Evolutionary conservation across 2,797 vertebrate genomes (phyloP).

Genomic region (Poecile montanus): DNA sequence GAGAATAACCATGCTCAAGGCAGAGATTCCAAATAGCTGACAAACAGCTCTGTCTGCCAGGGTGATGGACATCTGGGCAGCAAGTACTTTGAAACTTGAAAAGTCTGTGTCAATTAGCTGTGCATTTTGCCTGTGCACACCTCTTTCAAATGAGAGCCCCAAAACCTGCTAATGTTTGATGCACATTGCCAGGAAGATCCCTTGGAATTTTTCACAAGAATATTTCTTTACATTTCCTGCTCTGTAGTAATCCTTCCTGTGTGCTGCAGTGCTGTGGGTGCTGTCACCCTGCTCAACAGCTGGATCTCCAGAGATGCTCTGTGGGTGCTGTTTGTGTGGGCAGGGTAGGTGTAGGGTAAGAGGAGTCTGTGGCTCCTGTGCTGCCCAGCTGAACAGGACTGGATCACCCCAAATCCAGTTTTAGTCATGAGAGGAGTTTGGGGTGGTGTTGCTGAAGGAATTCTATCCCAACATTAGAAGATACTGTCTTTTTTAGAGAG

Average conservation of each 20-base stretch:
- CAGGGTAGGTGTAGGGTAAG: not conserved
- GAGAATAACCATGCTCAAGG: rapidly evolving
- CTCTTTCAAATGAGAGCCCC: not conserved
- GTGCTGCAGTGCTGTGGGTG: not conserved
- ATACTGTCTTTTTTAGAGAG: not conserved
- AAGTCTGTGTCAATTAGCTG: not conserved
- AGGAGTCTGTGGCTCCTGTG: not conserved
- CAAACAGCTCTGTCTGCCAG: not conserved
- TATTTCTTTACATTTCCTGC: not conserved
- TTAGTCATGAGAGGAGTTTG: not conserved
- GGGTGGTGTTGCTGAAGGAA: not conserved
- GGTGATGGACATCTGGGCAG: not conserved
- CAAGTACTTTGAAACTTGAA: not conserved
- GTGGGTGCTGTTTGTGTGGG: rapidly evolving
- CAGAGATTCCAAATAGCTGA: not conserved
- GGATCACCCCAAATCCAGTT: not conserved
- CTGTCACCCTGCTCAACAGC: not conserved
- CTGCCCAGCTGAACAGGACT: not conserved
- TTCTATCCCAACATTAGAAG: not conserved
- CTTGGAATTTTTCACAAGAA: not conserved
- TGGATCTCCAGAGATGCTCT: not conserved
- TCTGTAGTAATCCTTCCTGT: not conserved
- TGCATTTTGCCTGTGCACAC: not conserved
- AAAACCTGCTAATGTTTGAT: not conserved
- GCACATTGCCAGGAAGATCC: not conserved